Conservation (phyloP, 2,888 invertebrate species). For the Cacoxenus indagator region DNA sequence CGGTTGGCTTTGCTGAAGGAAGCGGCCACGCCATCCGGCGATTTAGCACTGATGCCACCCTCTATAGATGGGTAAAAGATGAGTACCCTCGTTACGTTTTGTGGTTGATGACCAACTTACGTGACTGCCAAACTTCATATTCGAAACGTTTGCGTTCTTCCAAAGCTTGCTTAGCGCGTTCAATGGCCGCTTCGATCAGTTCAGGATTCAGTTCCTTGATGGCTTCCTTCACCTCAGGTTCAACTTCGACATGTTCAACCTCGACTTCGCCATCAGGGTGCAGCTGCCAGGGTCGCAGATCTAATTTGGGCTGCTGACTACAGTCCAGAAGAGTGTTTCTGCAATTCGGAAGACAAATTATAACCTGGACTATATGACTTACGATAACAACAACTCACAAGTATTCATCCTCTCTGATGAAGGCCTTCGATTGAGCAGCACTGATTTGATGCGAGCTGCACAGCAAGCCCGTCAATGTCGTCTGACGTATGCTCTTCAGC, state of each 20-base stretch:
- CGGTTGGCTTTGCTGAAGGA: conserved; percentile 92
- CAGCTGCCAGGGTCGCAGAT: conserved; percentile 77
- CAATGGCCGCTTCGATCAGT: conserved; percentile 80
- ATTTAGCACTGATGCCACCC: conserved; percentile 87
- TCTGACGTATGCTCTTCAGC: conserved; percentile 84
- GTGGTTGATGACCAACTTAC: conserved; percentile 71
- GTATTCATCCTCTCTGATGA: conserved; percentile 87
- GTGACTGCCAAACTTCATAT: conserved; percentile 83
- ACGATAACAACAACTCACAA: conserved; percentile 74
- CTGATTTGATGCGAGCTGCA: conserved; percentile 80
- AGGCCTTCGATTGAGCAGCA: conserved; percentile 87
- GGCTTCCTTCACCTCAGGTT: conserved; percentile 71
- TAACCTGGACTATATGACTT: not conserved
- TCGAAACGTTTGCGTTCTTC: conserved; percentile 83
- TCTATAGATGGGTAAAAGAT: conserved; percentile 73
- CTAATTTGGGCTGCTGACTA: conserved; percentile 78
- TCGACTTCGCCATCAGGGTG: conserved; percentile 69
- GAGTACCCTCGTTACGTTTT: not conserved
- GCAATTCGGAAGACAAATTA: not conserved
- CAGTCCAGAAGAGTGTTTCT: conserved; percentile 83
- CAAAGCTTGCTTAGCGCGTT: conserved; percentile 84
- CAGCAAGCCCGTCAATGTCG: conserved; percentile 83
- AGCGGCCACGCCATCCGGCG: conserved; percentile 88
- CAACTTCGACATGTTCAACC: conserved; percentile 64
- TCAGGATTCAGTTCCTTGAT: conserved; percentile 80